phyloP scores from a whole-genome alignment of 2,888 invertebrate genomes.

The Acleris laterana region DNA sequence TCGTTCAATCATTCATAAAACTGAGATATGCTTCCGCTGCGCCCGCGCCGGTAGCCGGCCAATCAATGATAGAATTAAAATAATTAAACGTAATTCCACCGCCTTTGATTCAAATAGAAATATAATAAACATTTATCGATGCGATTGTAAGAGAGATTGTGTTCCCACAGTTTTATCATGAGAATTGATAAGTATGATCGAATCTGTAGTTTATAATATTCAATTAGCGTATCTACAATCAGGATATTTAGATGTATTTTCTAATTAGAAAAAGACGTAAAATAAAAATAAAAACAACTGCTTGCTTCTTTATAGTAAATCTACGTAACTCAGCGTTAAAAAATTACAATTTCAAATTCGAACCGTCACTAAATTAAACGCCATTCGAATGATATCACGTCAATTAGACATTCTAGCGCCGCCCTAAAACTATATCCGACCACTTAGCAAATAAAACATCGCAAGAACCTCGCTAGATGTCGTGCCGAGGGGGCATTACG shows the following conservation, averaged over 20 bases:
- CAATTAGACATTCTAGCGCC: conserved; percentile 68
- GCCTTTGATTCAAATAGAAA: conserved; percentile 15
- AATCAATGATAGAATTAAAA: conserved; percentile 25
- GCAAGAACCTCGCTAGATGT: conserved; percentile 65
- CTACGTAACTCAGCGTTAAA: too few relatives aligned
- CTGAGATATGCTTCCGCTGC: conserved; percentile 73
- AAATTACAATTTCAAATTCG: conserved; percentile 26
- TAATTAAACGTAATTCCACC: conserved; percentile 17
- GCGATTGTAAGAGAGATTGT: conserved; percentile 21
- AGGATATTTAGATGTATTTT: neutral
- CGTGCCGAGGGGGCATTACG: conserved; percentile 77
- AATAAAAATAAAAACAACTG: too few relatives aligned
- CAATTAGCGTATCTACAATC: conserved; percentile 5
- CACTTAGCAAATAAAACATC: conserved; percentile 81
- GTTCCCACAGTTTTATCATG: conserved; percentile 29
- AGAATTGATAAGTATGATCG: neutral
- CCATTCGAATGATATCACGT: conserved; percentile 72
- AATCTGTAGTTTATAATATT: conserved; percentile 7
- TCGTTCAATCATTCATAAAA: conserved; percentile 67
- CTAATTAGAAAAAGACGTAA: neutral
- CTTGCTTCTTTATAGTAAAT: too few relatives aligned
- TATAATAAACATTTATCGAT: conserved; percentile 20
- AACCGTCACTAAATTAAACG: conserved; percentile 29
- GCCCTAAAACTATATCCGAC: conserved; percentile 61
- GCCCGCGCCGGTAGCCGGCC: conserved; percentile 26